Percentiles rank a stretch among this genome's conserved stretches.
phyloP scores from a whole-genome alignment of 2,888 invertebrate genomes.

The Sarcophaga carnaria region DNA sequence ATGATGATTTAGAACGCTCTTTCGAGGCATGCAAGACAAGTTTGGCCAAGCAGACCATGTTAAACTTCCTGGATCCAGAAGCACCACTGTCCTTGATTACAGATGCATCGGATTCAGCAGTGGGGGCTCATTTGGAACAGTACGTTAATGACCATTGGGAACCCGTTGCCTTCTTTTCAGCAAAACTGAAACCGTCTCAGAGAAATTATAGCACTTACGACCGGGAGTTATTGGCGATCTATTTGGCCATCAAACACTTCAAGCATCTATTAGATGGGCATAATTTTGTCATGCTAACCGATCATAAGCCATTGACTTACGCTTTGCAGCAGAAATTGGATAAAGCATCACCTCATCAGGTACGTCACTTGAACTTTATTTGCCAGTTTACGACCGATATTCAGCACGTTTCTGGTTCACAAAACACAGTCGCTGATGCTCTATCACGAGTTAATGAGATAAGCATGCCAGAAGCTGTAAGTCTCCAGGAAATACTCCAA shows the following conservation, averaged over 20 bases:
- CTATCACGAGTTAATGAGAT: conserved; percentile 19
- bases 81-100: conserved; percentile 52
- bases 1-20: conserved; percentile 11
- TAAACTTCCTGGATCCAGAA: conserved; percentile 38
- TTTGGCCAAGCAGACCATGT: conserved; percentile 5
- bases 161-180: conserved; percentile 62
- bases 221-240: conserved; percentile 58
- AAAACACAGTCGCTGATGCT: conserved; percentile 23
- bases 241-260: conserved; percentile 43
- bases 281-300: conserved; percentile 24
- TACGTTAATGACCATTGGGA: conserved; percentile 46
- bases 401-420: conserved; percentile 66
- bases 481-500: conserved; percentile 7
- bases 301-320: conserved; percentile 38
- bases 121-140: conserved; percentile 65
- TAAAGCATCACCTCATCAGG: conserved; percentile 26
- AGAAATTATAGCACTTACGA: conserved; percentile 60
- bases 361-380: conserved; percentile 25
- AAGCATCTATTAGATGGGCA: conserved; percentile 17
- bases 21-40: conserved; percentile 24
- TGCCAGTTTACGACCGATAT: conserved; percentile 71
- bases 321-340: conserved; percentile 26
- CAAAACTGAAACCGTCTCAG: conserved; percentile 43
- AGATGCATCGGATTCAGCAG: conserved; percentile 42
- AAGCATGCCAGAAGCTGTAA: not conserved